Evolutionary conservation across 1,140 invertebrate species (phyloP).

Genomic region (Hyles vespertilio): DNA sequence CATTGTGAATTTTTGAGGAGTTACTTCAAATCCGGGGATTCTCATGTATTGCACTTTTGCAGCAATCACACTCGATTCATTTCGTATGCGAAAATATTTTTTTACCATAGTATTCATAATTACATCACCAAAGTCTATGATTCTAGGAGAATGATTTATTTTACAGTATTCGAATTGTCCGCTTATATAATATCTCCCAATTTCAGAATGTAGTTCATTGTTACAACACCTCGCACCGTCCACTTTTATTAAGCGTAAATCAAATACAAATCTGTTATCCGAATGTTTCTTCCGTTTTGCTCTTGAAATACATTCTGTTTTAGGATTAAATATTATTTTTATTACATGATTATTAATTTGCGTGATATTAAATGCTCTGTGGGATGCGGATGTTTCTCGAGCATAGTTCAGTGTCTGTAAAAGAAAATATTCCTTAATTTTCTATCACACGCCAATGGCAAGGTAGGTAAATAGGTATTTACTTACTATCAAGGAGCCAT

Average conservation of each 20-base stretch:
- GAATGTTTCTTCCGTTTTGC: conserved; percentile 34
- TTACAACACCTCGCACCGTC: conserved; percentile 51
- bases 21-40: conserved; percentile 41
- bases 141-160: conserved; percentile 47
- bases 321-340: conserved; percentile 51
- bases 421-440: background rate
- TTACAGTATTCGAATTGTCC: conserved; percentile 55
- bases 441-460: too few relatives aligned
- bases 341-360: conserved; percentile 34
- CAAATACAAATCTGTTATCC: conserved; percentile 55
- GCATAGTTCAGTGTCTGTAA: conserved; percentile 60
- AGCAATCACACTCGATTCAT: conserved; percentile 44
- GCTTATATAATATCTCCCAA: conserved; percentile 59
- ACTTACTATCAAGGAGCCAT: conserved; percentile 47
- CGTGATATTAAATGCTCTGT: conserved; percentile 50
- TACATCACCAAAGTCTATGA: conserved; percentile 52
- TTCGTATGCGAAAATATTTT: conserved; percentile 41
- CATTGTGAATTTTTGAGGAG: conserved; percentile 42
- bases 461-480: background rate
- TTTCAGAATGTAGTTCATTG: conserved; percentile 56
- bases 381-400: conserved; percentile 54
- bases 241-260: conserved; percentile 55
- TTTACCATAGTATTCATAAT: conserved; percentile 38
- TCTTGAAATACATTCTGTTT: conserved; percentile 55
- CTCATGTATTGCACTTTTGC: conserved; percentile 46